Evolutionary conservation across 2,888 invertebrate species (phyloP), one percentile per base, ranked within the genome.

Genomic region (Orthosia gracilis): DNA sequence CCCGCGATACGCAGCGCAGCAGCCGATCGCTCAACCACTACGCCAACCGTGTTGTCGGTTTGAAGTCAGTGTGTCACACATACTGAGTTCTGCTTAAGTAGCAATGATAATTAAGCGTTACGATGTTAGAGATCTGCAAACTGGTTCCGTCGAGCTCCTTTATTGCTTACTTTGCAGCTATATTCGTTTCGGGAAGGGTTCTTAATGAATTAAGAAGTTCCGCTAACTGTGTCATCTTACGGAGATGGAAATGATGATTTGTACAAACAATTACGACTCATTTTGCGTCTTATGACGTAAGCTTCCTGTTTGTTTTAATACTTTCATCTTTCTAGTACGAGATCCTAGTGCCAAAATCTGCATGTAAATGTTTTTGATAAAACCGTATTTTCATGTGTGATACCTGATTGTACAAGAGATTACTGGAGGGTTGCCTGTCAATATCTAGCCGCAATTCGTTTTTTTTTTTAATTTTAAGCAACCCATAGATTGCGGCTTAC

Each of bases 21-120:
- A 31, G 31, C 31, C 31, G 31, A 31, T 31, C 31, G 31, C 31
- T 31, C 31, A 31, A 31, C 31, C 7, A 31, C 40, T 40, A 9
- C 40, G 40, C 40, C 7, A 40, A 40, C 40, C 40, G 40, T 40
- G 40, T 40, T 9, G 40, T 40, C 40, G 40, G 9, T 72, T 70
- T 85, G 78, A 87, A 73, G 86, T 67, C 84, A 74, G 85, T 88
- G 88, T 89, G 88, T 90, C 88, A 82, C 82, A 83, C 72, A 81
- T 80, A 87, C 89, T 87, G 87, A 88, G 89, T 84, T 87, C 88
- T 88, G 85, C 90, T 90, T 90, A 93, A 93, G 91, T 91, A 92
- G 93, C 93, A 92, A 94, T 94, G 90, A 94, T 93, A 95, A 96
- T 96, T 94, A 96, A 93, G 91, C 90, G 87, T 89, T 94, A 96